Evolutionary conservation across 2,888 invertebrate genomes (phyloP).

Genomic region (Tuberolachnus salignus): DNA sequence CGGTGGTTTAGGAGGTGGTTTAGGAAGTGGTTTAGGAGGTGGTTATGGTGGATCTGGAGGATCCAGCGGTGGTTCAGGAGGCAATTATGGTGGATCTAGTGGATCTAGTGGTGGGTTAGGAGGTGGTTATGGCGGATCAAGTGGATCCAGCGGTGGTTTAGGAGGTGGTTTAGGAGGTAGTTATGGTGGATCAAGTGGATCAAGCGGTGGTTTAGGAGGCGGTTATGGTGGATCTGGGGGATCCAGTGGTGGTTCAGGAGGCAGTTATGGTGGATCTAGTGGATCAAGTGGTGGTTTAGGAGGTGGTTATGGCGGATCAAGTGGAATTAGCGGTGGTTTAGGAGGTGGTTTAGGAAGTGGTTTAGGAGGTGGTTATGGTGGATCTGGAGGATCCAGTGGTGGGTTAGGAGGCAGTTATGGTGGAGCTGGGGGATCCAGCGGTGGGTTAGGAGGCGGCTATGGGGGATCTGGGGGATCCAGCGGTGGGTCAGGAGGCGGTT

Average conservation of each 20-base stretch:
- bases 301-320: slow-evolving; percentile 5
- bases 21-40: neutral
- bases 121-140: neutral
- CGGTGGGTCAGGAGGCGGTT: slow-evolving; percentile 61
- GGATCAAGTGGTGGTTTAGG: slow-evolving; percentile 18
- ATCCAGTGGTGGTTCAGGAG: slow-evolving; percentile 13
- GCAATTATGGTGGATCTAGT: slow-evolving; percentile 28
- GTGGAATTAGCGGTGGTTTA: neutral
- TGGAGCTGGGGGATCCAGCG: slow-evolving; percentile 6
- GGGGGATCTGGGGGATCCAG: slow-evolving; percentile 26
- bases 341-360: neutral
- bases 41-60: slow-evolving; percentile 23
- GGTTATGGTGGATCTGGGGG: slow-evolving; percentile 29
- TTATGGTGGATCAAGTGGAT: slow-evolving; percentile 62
- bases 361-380: slow-evolving; percentile 22
- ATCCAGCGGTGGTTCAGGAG: slow-evolving; percentile 60
- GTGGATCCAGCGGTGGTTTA: slow-evolving; percentile 60
- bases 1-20: neutral
- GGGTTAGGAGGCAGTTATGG: slow-evolving; percentile 32
- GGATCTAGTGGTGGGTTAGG: slow-evolving; percentile 9
- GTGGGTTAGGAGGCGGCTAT: neutral
- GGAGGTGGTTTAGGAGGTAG: slow-evolving; percentile 55
- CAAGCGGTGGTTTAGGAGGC: slow-evolving; percentile 59
- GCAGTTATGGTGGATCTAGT: slow-evolving; percentile 30
- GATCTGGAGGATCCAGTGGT: neutral